These are phyloP conservation scores for Hermaeophaga mercurialis DNA, from an alignment of 2,888 invertebrate genomes.

Conservation along the genomic window DNA sequence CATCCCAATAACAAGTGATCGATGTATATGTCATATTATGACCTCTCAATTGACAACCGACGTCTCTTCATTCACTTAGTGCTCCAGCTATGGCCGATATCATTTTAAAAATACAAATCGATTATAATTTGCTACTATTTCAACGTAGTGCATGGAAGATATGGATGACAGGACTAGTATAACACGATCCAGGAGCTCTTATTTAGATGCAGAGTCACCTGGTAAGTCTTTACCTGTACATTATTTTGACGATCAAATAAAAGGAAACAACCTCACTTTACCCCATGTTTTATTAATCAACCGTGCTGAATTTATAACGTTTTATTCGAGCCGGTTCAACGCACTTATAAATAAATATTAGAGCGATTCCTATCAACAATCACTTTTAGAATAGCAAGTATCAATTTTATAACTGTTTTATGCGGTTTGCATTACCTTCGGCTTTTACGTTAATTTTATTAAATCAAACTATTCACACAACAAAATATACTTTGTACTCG, in stretches of 20 bases:
- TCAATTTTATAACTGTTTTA: slow-evolving; percentile 27
- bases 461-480: too few relatives aligned
- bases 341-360: slow-evolving; percentile 25
- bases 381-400: slow-evolving; percentile 21
- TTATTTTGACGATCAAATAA: slow-evolving; percentile 23
- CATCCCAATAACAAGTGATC: slow-evolving; percentile 15
- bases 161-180: slow-evolving; percentile 58
- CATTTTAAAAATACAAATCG: slow-evolving; percentile 81
- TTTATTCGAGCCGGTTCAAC: slow-evolving; percentile 26
- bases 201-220: slow-evolving; percentile 48
- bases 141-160: slow-evolving; percentile 79
- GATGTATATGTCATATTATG: slow-evolving; percentile 25
- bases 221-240: slow-evolving; percentile 42
- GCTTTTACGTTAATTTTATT: slow-evolving; percentile 4
- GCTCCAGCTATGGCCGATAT: slow-evolving; percentile 46
- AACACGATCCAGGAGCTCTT: slow-evolving; percentile 47
- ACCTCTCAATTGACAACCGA: slow-evolving; percentile 24
- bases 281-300: slow-evolving; percentile 24
- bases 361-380: slow-evolving; percentile 20
- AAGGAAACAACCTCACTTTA: slow-evolving; percentile 4
- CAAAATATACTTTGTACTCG: not conserved
- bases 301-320: slow-evolving; percentile 23
- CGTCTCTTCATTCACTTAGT: slow-evolving; percentile 22
- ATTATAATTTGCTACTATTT: slow-evolving; percentile 82
- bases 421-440: slow-evolving; percentile 16